phyloP scores from a whole-genome alignment of 2,797 vertebrate species.

The Monodelphis domestica region DNA sequence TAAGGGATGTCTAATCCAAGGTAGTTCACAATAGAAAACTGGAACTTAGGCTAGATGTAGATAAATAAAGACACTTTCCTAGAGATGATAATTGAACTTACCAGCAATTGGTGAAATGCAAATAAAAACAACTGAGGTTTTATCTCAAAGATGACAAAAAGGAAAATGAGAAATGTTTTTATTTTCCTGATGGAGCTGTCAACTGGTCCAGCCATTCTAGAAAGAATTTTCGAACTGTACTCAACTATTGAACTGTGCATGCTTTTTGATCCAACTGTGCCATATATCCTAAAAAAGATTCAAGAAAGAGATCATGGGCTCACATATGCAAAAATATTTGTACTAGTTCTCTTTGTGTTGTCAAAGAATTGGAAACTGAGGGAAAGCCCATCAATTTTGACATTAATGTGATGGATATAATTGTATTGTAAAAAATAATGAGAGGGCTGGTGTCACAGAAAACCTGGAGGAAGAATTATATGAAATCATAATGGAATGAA shows the following conservation, averaged over 20 bases:
- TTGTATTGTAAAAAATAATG: background rate
- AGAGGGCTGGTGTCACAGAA: background rate
- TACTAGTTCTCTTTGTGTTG: background rate
- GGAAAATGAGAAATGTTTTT: background rate
- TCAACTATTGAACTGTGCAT: background rate
- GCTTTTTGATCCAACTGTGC: background rate
- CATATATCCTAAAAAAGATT: background rate
- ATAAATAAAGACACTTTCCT: background rate
- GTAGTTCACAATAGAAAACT: background rate
- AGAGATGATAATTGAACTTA: background rate
- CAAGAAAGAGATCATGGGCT: background rate
- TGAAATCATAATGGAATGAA: background rate
- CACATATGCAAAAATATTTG: background rate
- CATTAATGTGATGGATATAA: background rate
- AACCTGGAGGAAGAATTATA: background rate
- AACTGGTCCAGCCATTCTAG: background rate
- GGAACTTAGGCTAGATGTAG: background rate
- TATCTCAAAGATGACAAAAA: background rate
- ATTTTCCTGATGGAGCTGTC: background rate
- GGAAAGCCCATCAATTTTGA: too few relatives aligned
- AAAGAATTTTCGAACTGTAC: background rate
- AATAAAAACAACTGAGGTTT: background rate
- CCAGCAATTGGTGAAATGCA: background rate
- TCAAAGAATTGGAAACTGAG: background rate
- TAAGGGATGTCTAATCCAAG: background rate